Evolutionary conservation across 2,797 vertebrate species (phyloP).

Genomic region (Gila robusta): DNA sequence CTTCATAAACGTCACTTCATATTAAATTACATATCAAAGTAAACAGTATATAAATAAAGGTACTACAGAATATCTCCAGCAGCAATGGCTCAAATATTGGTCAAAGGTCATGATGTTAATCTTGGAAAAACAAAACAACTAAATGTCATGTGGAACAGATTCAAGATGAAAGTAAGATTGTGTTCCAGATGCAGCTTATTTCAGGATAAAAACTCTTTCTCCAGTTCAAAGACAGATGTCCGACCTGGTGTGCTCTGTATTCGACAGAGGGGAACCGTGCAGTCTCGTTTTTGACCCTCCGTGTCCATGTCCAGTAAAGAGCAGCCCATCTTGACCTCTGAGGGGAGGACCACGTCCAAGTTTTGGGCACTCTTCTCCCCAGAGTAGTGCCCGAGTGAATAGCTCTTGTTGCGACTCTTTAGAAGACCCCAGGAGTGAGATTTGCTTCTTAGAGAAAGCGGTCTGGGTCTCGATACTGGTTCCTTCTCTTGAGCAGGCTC

Average conservation of each 20-base stretch:
- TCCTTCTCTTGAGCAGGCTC: conserved; percentile 61
- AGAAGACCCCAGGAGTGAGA: conserved; percentile 82
- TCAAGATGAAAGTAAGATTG: conserved; percentile 6
- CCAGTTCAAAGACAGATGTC: conserved; percentile 85
- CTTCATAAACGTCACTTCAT: conserved; percentile 71
- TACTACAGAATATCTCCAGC: conserved; percentile 74
- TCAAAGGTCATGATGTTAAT: conserved; percentile 65
- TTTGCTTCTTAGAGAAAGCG: conserved; percentile 80
- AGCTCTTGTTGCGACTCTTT: conserved; percentile 81
- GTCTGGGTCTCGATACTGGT: conserved; percentile 76
- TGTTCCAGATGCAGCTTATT: conserved; percentile 52
- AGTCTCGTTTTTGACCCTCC: conserved; percentile 90
- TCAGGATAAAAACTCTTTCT: conserved; percentile 90
- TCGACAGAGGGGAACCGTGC: conserved; percentile 88
- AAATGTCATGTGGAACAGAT: conserved; percentile 4
- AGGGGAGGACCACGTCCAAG: conserved; percentile 72
- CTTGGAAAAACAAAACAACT: conserved; percentile 9
- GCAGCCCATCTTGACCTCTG: conserved; percentile 79
- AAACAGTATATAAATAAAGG: conserved; percentile 80
- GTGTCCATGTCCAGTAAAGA: conserved; percentile 87
- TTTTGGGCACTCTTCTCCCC: conserved; percentile 72
- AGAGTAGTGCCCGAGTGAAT: conserved; percentile 77
- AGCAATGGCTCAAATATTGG: conserved; percentile 76
- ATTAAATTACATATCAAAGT: conserved; percentile 85
- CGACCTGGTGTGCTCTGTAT: conserved; percentile 82